Conservation (phyloP, 2,113 vertebrate genomes). For the Cyprinus carpio region DNA sequence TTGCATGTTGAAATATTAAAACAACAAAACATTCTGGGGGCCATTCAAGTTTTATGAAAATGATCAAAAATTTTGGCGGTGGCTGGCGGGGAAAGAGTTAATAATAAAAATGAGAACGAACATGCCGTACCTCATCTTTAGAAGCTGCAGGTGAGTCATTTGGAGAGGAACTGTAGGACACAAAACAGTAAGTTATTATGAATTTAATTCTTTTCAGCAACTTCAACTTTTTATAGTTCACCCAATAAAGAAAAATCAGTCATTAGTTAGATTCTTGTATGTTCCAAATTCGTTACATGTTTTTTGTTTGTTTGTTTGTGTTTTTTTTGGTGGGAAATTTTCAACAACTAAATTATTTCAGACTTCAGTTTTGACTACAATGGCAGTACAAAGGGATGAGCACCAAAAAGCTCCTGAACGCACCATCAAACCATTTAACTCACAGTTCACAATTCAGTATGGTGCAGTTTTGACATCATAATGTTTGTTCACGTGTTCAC, state of each 20-base stretch:
- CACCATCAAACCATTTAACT: background rate
- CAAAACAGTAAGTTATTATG: slow-evolving; percentile 1
- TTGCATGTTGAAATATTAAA: too few species aligned
- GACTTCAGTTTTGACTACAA: background rate
- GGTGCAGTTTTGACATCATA: background rate
- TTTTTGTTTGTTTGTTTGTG: too few species aligned
- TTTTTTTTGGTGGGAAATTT: background rate
- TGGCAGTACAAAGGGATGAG: background rate
- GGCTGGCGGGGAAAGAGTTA: too few species aligned
- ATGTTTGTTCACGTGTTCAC: too few species aligned
- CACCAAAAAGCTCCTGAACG: background rate
- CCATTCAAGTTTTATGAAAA: too few species aligned
- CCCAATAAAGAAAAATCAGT: background rate
- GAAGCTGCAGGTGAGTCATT: slow-evolving; percentile 29
- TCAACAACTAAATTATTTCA: background rate
- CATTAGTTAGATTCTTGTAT: background rate
- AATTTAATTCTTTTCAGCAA: background rate
- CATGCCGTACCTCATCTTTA: slow-evolving; percentile 34
- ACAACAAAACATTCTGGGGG: too few species aligned
- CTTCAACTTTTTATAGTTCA: background rate
- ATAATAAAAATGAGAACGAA: background rate
- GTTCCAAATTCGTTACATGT: background rate
- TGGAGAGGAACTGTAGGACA: slow-evolving; percentile 2
- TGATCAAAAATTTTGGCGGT: too few species aligned
- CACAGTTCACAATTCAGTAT: background rate